Percentiles rank a stretch among this genome's conserved stretches.
Conservation (phyloP, 1,140 invertebrate species). For the Trachymyrmex septentrionalis region DNA sequence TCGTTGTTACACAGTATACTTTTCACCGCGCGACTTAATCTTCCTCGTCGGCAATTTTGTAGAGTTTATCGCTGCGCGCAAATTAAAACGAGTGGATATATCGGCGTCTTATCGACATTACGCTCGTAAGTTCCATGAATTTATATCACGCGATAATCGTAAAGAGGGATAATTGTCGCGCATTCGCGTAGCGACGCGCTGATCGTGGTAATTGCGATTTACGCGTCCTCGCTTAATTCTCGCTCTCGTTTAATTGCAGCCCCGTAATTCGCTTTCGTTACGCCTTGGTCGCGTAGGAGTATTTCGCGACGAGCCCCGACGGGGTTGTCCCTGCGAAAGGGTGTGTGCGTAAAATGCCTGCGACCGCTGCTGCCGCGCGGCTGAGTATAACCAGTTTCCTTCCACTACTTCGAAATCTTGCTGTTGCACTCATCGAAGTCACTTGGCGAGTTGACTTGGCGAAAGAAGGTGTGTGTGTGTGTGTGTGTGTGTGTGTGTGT, state of each 20-base stretch:
- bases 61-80: slow-evolving; percentile 3
- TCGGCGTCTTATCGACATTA: not conserved
- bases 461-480: slow-evolving; percentile 21
- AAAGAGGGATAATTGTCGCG: slow-evolving; percentile 38
- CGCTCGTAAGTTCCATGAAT: slow-evolving; percentile 27
- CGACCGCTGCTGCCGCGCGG: slow-evolving; percentile 14
- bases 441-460: slow-evolving; percentile 57
- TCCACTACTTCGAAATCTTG: slow-evolving; percentile 67
- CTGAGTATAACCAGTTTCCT: slow-evolving; percentile 68
- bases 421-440: slow-evolving; percentile 69
- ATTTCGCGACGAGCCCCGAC: slow-evolving; percentile 1
- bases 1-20: not conserved
- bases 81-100: slow-evolving; percentile 25
- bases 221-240: not conserved
- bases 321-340: slow-evolving; percentile 45
- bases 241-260: slow-evolving; percentile 41
- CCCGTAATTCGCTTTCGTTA: slow-evolving; percentile 15
- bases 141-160: slow-evolving; percentile 49
- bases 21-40: not conserved
- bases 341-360: slow-evolving; percentile 57
- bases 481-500: too few species aligned
- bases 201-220: slow-evolving; percentile 41
- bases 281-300: slow-evolving; percentile 9
- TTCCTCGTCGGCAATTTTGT: not conserved
- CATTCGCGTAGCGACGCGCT: not conserved